Conservation (phyloP, 2,888 invertebrate species). For the Micoletzkya japonica region DNA sequence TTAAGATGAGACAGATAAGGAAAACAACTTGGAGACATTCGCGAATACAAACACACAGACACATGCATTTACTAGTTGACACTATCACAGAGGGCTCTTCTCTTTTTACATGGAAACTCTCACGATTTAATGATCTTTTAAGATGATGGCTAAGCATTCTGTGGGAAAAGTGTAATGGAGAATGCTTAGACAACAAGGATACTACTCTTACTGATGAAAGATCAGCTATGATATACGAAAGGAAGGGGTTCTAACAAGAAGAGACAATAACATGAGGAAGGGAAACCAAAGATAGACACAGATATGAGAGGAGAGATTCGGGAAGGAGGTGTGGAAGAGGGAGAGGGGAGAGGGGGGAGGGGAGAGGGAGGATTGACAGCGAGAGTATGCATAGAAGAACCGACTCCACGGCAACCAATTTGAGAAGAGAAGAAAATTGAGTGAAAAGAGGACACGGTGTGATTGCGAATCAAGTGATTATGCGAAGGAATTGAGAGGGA, state of each 20-base stretch:
- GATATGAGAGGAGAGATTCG: neutral
- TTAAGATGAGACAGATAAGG: neutral
- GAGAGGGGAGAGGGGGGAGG: slow-evolving; percentile 5
- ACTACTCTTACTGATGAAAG: neutral
- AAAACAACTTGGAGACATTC: no score
- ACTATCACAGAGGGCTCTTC: no score
- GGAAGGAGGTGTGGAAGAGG: slow-evolving; percentile 3
- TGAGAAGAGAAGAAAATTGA: slow-evolving; percentile 5
- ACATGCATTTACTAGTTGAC: no score
- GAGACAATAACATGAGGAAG: neutral
- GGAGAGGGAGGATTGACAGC: slow-evolving; percentile 14
- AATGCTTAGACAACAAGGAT: neutral
- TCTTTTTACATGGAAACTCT: no score
- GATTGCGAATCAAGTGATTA: slow-evolving; percentile 7
- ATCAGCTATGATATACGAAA: neutral
- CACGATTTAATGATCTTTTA: no score
- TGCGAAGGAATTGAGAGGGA: neutral
- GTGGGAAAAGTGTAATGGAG: neutral
- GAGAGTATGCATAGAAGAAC: neutral
- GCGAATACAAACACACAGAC: no score
- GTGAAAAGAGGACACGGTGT: neutral
- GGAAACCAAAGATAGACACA: neutral
- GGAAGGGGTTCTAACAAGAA: neutral
- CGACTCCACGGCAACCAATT: neutral
- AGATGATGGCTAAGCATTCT: no score